Evolutionary conservation across 2,113 vertebrate species (phyloP).

Genomic region (Solea senegalensis): DNA sequence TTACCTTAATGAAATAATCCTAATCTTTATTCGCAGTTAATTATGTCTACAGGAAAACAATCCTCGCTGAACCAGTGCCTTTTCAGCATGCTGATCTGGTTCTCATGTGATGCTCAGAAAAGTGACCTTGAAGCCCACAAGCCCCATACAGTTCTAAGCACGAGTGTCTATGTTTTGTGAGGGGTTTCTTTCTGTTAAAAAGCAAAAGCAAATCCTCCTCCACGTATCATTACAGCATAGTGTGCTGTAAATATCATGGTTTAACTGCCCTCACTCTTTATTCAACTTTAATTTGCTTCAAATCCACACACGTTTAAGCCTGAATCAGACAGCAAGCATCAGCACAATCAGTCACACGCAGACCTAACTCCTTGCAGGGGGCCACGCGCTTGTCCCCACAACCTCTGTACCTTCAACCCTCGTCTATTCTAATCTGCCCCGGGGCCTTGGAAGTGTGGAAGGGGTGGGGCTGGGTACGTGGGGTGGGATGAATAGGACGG

Average conservation of each 20-base stretch:
- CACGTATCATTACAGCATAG: not conserved
- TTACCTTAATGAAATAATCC: slow-evolving; percentile 76
- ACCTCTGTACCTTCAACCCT: too few species aligned
- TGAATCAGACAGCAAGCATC: slow-evolving; percentile 31
- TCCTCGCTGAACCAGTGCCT: slow-evolving; percentile 24
- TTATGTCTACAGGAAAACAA: slow-evolving; percentile 70
- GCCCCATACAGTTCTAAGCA: not conserved
- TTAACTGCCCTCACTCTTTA: slow-evolving; percentile 1
- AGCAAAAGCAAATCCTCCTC: not conserved
- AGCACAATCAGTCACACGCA: slow-evolving; percentile 41
- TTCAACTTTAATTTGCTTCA: slow-evolving; percentile 23
- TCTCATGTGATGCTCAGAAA: slow-evolving; percentile 12
- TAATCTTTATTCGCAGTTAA: slow-evolving; percentile 70
- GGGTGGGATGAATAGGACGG: slow-evolving; percentile 5
- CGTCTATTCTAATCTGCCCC: slow-evolving; percentile 40
- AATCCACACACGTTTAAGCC: slow-evolving; percentile 45
- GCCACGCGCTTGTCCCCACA: slow-evolving; percentile 35
- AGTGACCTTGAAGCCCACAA: slow-evolving; percentile 65
- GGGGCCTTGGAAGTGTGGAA: slow-evolving; percentile 48
- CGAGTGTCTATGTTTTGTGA: not conserved
- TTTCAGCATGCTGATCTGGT: slow-evolving; percentile 40
- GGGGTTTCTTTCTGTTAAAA: too few species aligned
- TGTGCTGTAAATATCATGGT: not conserved
- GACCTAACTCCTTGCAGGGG: slow-evolving; percentile 65
- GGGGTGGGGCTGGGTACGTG: not conserved